These are phyloP conservation scores for Pangasius larnaudii DNA, from an alignment of 2,797 vertebrate genomes.

Conservation along the genomic window DNA sequence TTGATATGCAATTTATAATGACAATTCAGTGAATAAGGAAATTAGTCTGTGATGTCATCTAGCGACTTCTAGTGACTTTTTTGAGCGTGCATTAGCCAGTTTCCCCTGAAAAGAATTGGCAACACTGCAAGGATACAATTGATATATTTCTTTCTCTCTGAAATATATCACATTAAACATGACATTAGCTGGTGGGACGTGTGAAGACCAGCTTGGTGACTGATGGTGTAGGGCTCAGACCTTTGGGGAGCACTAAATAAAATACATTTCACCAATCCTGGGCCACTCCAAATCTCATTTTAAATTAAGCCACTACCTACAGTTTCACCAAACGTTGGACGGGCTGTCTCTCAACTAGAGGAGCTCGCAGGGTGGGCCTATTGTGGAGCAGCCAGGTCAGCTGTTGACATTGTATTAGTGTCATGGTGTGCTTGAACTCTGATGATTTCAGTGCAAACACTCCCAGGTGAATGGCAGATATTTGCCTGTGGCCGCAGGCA, in stretches of 20 bases:
- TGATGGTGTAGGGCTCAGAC: background rate
- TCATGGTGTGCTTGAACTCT: conserved; percentile 49
- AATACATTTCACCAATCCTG: background rate
- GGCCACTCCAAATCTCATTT: background rate
- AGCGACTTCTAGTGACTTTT: background rate
- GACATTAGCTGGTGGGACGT: background rate
- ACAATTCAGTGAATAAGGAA: background rate
- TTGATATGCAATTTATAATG: background rate
- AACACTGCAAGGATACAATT: background rate
- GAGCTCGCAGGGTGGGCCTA: conserved; percentile 16
- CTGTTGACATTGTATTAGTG: conserved; percentile 63
- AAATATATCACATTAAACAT: background rate
- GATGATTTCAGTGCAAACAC: conserved; percentile 57
- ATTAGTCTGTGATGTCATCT: background rate
- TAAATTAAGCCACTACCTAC: conserved; percentile 5
- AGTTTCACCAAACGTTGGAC: background rate
- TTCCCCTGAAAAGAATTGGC: background rate
- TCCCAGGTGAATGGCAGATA: conserved; percentile 52
- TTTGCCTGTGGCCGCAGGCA: conserved; percentile 50
- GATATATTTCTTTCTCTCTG: too few species aligned
- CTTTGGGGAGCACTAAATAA: background rate
- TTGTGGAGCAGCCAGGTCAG: conserved; percentile 43
- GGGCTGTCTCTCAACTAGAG: conserved; percentile 17
- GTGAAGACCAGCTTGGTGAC: background rate
- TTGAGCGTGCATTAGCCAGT: background rate